phyloP scores from a whole-genome alignment of 1,140 invertebrate genomes.

The Apis cerana region DNA sequence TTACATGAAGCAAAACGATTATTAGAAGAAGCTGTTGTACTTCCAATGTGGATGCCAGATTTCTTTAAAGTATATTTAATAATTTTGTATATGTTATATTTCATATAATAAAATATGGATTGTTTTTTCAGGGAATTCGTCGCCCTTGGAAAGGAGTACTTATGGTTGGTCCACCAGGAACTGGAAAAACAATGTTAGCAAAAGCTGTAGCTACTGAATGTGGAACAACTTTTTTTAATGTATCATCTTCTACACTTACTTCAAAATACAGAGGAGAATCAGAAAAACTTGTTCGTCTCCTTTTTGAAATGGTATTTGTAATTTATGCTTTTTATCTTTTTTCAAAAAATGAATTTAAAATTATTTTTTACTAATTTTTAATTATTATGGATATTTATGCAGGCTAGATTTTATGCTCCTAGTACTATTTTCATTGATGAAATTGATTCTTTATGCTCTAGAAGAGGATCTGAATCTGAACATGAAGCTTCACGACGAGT shows the following conservation, averaged over 20 bases:
- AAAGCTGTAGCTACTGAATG: conserved; percentile 99
- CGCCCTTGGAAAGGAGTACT: conserved; percentile 96
- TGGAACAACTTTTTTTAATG: conserved; percentile 99
- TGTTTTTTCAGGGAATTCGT: conserved; percentile 88
- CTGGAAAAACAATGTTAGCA: conserved; percentile 99
- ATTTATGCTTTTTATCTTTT: conserved; percentile 22
- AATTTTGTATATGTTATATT: neutral
- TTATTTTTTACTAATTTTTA: neutral
- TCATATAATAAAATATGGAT: neutral
- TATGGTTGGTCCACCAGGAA: conserved; percentile 98
- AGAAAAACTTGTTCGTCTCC: conserved; percentile 97
- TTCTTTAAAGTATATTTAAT: conserved; percentile 92
- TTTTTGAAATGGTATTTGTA: conserved; percentile 97
- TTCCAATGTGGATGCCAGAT: conserved; percentile 99
- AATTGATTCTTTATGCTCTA: conserved; percentile 98
- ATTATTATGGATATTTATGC: conserved; percentile 44
- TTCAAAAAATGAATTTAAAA: neutral
- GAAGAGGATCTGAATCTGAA: conserved; percentile 97
- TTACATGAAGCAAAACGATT: conserved; percentile 96
- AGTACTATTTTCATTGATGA: conserved; percentile 99
- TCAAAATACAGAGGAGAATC: conserved; percentile 99
- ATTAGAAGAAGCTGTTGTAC: conserved; percentile 98
- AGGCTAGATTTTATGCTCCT: conserved; percentile 99
- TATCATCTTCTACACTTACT: conserved; percentile 97
- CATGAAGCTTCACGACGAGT: conserved; percentile 98